A percentile compares a stretch with the other conserved stretches of the same genome.
Conservation (phyloP, 2,113 vertebrate genomes). For the Rana temporaria region DNA sequence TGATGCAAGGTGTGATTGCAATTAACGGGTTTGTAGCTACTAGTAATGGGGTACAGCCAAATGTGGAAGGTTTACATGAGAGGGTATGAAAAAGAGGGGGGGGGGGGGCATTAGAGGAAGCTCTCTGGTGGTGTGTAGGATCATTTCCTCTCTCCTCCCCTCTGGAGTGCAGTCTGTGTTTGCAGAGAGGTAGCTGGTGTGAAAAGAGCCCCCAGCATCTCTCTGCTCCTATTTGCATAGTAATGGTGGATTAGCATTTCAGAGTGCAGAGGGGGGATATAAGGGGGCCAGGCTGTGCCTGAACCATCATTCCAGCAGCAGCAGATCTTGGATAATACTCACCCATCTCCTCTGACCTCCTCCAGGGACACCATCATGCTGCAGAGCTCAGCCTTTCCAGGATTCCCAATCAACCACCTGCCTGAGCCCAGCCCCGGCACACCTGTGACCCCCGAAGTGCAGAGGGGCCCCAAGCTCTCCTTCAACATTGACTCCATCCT, state of each 20-base stretch:
- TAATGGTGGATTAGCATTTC: constrained; percentile 39
- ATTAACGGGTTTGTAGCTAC: too few relatives aligned
- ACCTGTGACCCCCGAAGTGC: not conserved
- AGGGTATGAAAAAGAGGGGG: too few relatives aligned
- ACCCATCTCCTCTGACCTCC: not conserved
- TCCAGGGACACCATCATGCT: not conserved
- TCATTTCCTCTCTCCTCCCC: constrained; percentile 28
- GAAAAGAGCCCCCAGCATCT: not conserved
- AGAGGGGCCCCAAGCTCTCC: constrained; percentile 32
- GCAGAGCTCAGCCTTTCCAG: not conserved
- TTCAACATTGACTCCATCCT: constrained; percentile 72
- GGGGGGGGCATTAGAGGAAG: too few relatives aligned
- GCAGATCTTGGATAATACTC: not conserved
- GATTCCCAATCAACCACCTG: not conserved
- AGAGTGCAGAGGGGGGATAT: constrained; percentile 2
- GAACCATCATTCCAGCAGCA: not conserved
- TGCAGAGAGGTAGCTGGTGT: constrained; percentile 4
- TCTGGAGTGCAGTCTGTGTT: constrained; percentile 18
- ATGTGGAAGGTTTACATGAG: too few relatives aligned
- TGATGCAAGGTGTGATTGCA: too few relatives aligned
- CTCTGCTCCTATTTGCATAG: constrained; percentile 38
- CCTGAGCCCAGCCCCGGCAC: not conserved
- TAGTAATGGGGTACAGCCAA: too few relatives aligned
- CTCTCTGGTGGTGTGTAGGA: not conserved
- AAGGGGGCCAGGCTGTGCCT: not conserved